Base-by-base conservation (phyloP, 2,113 vertebrate species). In the Fulica atra region DNA sequence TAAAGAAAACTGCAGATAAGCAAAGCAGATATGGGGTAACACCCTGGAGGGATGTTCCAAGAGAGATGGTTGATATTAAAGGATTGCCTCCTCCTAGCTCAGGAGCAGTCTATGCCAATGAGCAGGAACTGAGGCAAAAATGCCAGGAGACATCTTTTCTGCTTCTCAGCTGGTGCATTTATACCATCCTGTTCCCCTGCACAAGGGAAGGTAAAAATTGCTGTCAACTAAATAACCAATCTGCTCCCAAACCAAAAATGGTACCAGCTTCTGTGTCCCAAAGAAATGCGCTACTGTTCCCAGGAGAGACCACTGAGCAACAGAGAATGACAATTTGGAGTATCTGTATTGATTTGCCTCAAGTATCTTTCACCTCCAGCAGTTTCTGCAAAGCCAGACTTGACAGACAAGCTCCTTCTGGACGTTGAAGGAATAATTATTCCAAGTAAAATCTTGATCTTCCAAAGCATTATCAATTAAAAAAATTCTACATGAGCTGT, bases 281-380 rank as follows among this genome's bases (percentile, higher is more conserved):
- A 1, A 6, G 48, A 68, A 85, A 84, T 10, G 13, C 0, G 0
- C 16, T n/a, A 1, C 29, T 0, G 1, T 25, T 63, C 25, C 46
- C 2, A 1, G 31, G 19, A 51, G 61, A 78, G 26, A 48, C 53
- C 66, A n/a, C 21, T 81, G 70, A 50, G 53, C 57, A 76, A 68
- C 36, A 78, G 33, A 77, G 42, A 72, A 76, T 0, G 2, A 48
- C 50, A 56, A 26, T 71, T 29, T 5, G 33, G 18, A 72, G 42
- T 11, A 79, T 28, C 56, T 81, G 28, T 56, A 46, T 25, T 61
- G 35, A 51, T 38, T 64, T 36, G 24, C 54, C 38, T 23, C 42
- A 81, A 69, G 35, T 13, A 48, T 28, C 40, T 88, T 86, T 57
- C n/a, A 61, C 18, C 60, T 72, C 31, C 44, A 40, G n/a, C 44